These are phyloP conservation scores for Champsocephalus esox DNA, from an alignment of 2,797 vertebrate species.

Conservation along the genomic window DNA sequence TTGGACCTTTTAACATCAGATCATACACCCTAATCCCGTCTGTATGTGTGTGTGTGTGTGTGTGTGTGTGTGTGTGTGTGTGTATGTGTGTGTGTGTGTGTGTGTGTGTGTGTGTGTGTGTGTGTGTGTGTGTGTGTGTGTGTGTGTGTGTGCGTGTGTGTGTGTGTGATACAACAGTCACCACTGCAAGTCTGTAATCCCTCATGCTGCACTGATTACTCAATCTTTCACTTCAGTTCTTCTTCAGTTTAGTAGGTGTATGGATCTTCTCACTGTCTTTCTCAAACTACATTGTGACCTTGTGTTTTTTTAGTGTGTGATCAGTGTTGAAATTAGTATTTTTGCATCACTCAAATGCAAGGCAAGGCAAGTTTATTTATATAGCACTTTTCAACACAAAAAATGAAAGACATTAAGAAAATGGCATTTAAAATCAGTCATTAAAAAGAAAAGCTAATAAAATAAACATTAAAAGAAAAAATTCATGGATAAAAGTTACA, in stretches of 20 bases:
- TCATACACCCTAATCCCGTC: background rate
- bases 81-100: background rate
- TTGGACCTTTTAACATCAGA: slow-evolving; percentile 22
- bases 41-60: too few species aligned
- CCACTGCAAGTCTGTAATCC: slow-evolving; percentile 28
- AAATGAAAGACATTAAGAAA: too few species aligned
- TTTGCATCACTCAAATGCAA: background rate
- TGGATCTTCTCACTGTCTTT: slow-evolving; percentile 9
- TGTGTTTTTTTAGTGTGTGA: background rate
- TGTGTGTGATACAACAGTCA: background rate
- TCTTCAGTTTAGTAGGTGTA: slow-evolving; percentile 26
- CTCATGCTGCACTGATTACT: slow-evolving; percentile 39
- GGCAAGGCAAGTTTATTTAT: too few species aligned
- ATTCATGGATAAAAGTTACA: too few species aligned
- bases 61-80: background rate
- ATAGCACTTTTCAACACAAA: too few species aligned
- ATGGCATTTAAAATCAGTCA: too few species aligned
- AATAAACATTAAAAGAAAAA: too few species aligned
- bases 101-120: background rate
- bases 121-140: too few species aligned
- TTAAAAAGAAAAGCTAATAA: too few species aligned
- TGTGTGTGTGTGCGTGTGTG: too few species aligned
- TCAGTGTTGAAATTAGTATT: slow-evolving; percentile 2
- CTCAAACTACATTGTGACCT: slow-evolving; percentile 23
- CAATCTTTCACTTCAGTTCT: slow-evolving; percentile 35